Percentiles rank a stretch among this genome's conserved stretches.
phyloP scores from a whole-genome alignment of 2,113 vertebrate genomes.

The Panthera tigris region DNA sequence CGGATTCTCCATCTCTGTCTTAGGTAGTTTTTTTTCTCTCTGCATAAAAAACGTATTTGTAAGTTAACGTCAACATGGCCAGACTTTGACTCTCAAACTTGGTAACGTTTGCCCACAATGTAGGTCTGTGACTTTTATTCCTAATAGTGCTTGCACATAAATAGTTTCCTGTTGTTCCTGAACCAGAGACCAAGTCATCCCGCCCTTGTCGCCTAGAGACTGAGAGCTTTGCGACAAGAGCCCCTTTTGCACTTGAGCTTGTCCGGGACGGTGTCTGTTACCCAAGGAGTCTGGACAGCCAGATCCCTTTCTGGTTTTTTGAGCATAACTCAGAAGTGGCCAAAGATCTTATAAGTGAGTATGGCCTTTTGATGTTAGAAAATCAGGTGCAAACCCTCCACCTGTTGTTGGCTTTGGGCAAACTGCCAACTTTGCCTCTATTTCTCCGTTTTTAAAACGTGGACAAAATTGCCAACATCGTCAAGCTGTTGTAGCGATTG shows the following conservation, averaged over 20 bases:
- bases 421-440: neutral
- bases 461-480: neutral
- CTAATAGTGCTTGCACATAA: neutral
- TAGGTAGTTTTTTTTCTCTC: neutral
- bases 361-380: neutral
- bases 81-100: neutral
- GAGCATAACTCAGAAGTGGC: neutral
- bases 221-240: neutral
- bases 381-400: neutral
- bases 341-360: neutral
- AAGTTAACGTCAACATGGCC: neutral
- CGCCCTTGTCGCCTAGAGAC: neutral
- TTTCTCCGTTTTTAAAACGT: neutral
- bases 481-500: neutral
- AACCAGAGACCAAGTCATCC: neutral
- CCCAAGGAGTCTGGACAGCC: neutral
- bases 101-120: neutral
- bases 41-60: neutral
- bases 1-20: neutral
- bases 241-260: neutral
- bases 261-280: accelerated
- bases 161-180: neutral
- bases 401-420: neutral
- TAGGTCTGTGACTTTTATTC: neutral
- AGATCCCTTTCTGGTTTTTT: neutral